Conservation (phyloP, 2,113 vertebrate species). For the Theristicus caerulescens region DNA sequence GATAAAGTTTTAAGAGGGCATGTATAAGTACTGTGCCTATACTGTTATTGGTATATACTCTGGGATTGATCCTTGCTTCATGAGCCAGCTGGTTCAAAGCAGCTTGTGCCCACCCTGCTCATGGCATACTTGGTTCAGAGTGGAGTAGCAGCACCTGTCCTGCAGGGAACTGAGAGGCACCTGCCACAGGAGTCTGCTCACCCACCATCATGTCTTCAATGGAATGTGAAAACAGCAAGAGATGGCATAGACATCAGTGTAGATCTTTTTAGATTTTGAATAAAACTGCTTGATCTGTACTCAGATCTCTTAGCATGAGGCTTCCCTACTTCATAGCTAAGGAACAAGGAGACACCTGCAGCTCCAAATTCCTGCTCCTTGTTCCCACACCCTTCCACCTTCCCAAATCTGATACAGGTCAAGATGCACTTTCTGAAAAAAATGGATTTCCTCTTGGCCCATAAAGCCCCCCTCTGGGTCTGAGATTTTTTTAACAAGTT, state of each 20-base stretch:
- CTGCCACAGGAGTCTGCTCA: background rate
- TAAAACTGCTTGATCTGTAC: background rate
- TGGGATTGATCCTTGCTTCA: background rate
- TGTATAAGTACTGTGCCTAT: background rate
- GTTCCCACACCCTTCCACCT: background rate
- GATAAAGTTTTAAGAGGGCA: background rate
- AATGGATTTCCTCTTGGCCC: background rate
- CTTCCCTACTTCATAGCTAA: background rate
- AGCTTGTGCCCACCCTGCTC: background rate
- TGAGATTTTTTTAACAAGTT: background rate
- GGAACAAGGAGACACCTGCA: background rate
- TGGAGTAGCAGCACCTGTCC: background rate
- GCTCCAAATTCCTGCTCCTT: background rate
- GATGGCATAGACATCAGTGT: background rate
- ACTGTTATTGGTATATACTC: background rate
- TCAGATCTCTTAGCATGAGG: background rate
- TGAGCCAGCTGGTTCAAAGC: background rate
- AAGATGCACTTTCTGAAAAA: background rate
- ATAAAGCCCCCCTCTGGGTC: background rate
- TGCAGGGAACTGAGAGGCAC: background rate
- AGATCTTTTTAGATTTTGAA: background rate
- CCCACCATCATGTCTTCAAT: background rate
- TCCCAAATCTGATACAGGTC: background rate
- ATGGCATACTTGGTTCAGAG: background rate
- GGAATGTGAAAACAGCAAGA: background rate